Percentiles rank a stretch among this genome's conserved stretches.
Evolutionary conservation across 2,113 vertebrate genomes (phyloP).

Genomic region (Actenoides lindsayi): DNA sequence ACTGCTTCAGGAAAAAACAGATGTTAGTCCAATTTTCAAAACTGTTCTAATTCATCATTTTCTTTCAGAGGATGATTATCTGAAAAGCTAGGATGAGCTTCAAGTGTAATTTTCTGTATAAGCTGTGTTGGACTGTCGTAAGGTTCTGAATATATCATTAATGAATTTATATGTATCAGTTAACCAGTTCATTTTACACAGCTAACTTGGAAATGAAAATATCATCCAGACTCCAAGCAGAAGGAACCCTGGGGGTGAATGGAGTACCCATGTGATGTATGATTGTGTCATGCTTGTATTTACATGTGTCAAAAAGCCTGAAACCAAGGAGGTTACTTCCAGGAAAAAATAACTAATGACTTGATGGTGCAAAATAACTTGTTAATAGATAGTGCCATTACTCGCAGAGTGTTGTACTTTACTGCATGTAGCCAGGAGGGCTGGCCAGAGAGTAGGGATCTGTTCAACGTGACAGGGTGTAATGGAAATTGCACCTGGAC

Average conservation of each 20-base stretch:
- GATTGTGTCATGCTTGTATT: background rate
- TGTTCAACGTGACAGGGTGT: background rate
- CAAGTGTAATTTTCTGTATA: background rate
- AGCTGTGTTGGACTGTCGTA: background rate
- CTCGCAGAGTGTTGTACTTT: background rate
- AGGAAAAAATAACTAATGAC: background rate
- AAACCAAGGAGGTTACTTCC: background rate
- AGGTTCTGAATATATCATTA: background rate
- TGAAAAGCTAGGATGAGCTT: background rate
- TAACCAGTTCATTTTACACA: constrained; percentile 36
- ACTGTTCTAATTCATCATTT: background rate
- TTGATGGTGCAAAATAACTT: background rate
- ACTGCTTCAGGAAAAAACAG: background rate
- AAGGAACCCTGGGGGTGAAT: background rate
- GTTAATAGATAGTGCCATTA: background rate
- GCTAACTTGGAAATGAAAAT: background rate
- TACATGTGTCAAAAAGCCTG: background rate
- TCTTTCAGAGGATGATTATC: background rate
- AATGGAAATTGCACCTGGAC: background rate
- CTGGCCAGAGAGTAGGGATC: background rate
- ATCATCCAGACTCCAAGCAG: background rate
- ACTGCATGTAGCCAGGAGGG: background rate
- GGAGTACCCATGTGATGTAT: background rate
- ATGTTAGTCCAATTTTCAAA: background rate
- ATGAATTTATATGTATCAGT: background rate